Base-by-base conservation (phyloP, 1,140 invertebrate species). In the Solen grandis region DNA sequence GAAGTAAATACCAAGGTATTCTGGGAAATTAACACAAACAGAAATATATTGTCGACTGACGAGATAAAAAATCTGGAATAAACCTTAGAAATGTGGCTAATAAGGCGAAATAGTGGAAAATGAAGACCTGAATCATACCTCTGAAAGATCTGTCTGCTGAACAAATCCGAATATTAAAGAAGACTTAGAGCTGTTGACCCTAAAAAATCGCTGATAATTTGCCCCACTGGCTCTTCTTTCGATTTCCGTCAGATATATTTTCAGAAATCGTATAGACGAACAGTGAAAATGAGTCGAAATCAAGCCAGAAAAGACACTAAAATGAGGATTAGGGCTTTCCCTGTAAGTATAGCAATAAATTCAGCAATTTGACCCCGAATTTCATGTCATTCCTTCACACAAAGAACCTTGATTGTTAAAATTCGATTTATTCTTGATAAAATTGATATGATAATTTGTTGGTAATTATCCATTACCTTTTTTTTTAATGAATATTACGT, bases 271-370 rank as follows among this genome's bases (percentile, higher is more conserved):
- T 33, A 33, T 59, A 16, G 38, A 25, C 33, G 3, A 70, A 46
- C n/a, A 41, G 59, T 13, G 22, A 85, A 79, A 62, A 86, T 86
- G 85, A 86, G 82, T 84, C 77, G 80, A 70, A 66, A 85, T 52
- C 84, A 74, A 73, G 82, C 83, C 22, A 83, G 85, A 68, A 91
- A 89, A 80, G 90, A 91, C 59, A 96, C 96, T 92, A 99, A 99
- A 93, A 99, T 99, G 97, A 95, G 97, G 88, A 99, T 99, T 92
- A 95, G 97, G 92, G 97, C 97, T 86, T 99, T 99, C 94, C 97
- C 97, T 89, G 97, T 98, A 94, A 97, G 96, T 94, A 70, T 70
- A 14, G n/a, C n/a, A n/a, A n/a, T n/a, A n/a, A n/a, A n/a, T n/a
- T n/a, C n/a, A n/a, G n/a, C n/a, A n/a, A n/a, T n/a, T n/a, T n/a